phyloP scores from a whole-genome alignment of 2,797 vertebrate genomes.

The Antrozous pallidus region DNA sequence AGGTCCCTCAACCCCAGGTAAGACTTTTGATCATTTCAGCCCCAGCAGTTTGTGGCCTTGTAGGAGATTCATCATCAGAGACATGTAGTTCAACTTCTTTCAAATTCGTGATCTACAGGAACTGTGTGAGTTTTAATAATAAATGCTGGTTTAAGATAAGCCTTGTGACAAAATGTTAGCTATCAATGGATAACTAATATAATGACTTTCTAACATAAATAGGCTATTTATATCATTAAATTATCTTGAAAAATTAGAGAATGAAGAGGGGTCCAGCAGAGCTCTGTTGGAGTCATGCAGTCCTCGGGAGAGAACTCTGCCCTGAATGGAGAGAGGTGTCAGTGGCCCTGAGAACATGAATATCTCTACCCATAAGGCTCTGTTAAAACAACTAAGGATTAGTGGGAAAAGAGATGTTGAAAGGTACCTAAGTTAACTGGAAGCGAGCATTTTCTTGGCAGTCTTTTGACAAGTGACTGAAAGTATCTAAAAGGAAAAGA shows the following conservation, averaged over 20 bases:
- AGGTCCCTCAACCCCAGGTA: neutral
- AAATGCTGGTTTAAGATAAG: neutral
- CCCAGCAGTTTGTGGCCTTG: neutral
- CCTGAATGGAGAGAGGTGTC: neutral
- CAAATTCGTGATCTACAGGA: neutral
- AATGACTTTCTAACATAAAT: neutral
- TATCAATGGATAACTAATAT: neutral
- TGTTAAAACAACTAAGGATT: neutral
- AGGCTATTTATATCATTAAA: neutral
- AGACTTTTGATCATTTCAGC: neutral
- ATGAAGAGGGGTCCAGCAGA: neutral
- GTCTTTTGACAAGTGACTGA: neutral
- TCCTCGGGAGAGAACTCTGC: neutral
- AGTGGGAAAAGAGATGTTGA: neutral
- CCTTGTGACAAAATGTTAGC: neutral
- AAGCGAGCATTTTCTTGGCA: neutral
- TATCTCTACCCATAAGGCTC: neutral
- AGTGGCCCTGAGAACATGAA: too few species aligned
- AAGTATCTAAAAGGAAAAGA: slow-evolving; percentile 87
- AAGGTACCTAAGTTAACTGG: neutral
- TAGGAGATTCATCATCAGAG: neutral
- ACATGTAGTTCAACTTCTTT: neutral
- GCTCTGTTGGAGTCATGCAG: neutral
- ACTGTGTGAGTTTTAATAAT: neutral
- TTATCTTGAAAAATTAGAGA: neutral